A percentile compares a stretch with the other conserved stretches of the same genome.
Conservation (phyloP, 2,888 invertebrate species). For the Idaea dimidiata region DNA sequence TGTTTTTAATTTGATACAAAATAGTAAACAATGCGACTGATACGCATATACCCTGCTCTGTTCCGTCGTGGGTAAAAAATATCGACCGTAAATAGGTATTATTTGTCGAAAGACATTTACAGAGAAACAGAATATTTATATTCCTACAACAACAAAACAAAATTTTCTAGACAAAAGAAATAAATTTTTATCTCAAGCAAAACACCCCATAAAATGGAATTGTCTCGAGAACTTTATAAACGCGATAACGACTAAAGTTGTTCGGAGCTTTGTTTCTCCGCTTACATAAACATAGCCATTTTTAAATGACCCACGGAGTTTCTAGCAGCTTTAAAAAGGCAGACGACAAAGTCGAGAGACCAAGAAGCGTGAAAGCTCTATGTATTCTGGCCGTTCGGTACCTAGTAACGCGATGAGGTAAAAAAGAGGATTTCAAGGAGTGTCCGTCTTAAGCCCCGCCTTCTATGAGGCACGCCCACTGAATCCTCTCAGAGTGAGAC, state of each 20-base stretch:
- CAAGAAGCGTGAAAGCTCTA: constrained; percentile 50
- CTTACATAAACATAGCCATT: constrained; percentile 70
- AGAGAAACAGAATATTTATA: constrained; percentile 35
- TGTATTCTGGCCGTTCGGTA: constrained; percentile 54
- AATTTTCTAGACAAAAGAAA: constrained; percentile 66
- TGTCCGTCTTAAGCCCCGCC: constrained; percentile 73
- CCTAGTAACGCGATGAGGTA: constrained; percentile 72
- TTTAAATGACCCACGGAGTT: constrained; percentile 37
- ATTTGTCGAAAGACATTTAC: too few species aligned
- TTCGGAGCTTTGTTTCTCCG: constrained; percentile 71
- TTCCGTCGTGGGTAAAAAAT: too few species aligned
- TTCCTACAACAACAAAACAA: constrained; percentile 47
- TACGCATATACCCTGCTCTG: too few species aligned
- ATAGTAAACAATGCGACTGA: neutral
- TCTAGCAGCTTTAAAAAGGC: constrained; percentile 15
- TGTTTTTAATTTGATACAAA: neutral
- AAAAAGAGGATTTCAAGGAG: constrained; percentile 79
- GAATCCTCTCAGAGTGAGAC: constrained; percentile 61
- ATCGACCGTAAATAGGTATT: neutral
- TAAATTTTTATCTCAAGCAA: constrained; percentile 76
- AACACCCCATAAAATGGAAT: constrained; percentile 79
- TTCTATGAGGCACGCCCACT: constrained; percentile 66
- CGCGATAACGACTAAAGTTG: constrained; percentile 79
- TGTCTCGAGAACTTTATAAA: constrained; percentile 79
- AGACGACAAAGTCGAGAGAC: constrained; percentile 29